Conservation (phyloP, 2,888 invertebrate genomes). For the Harpagoxenus sublaevis region DNA sequence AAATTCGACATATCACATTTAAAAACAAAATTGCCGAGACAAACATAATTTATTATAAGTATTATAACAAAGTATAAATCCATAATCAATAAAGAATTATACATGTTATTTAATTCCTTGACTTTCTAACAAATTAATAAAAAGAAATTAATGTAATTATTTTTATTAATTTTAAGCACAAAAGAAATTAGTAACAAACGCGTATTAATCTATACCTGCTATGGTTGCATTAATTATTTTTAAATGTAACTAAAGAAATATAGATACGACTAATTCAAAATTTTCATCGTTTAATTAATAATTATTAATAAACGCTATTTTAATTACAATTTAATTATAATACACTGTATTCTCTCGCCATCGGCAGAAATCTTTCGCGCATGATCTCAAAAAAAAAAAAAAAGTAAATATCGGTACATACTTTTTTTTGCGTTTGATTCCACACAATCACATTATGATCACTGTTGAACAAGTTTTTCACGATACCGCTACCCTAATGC, state of each 20-base stretch:
- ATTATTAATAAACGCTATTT: background rate
- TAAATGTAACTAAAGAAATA: background rate
- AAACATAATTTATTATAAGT: slow-evolving; percentile 9
- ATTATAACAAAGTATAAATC: background rate
- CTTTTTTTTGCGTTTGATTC: slow-evolving; percentile 97
- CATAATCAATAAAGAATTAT: background rate
- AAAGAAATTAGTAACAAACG: background rate
- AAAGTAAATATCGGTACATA: slow-evolving; percentile 86
- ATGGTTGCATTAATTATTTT: background rate
- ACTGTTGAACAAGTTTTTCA: slow-evolving; percentile 97
- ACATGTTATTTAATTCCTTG: background rate
- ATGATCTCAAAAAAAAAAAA: background rate
- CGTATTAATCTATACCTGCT: background rate
- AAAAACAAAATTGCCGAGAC: background rate
- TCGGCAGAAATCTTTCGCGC: background rate
- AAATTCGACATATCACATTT: background rate
- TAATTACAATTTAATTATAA: background rate
- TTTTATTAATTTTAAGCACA: too few species aligned
- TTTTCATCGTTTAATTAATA: slow-evolving; percentile 4
- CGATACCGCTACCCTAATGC: slow-evolving; percentile 97
- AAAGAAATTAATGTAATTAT: too few species aligned
- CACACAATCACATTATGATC: slow-evolving; percentile 97
- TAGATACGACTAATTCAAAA: background rate
- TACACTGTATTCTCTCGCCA: background rate
- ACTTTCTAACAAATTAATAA: too few species aligned